Conservation (phyloP, 92 coral and sea anemone genomes). For the Palythoa heliodiscus region DNA sequence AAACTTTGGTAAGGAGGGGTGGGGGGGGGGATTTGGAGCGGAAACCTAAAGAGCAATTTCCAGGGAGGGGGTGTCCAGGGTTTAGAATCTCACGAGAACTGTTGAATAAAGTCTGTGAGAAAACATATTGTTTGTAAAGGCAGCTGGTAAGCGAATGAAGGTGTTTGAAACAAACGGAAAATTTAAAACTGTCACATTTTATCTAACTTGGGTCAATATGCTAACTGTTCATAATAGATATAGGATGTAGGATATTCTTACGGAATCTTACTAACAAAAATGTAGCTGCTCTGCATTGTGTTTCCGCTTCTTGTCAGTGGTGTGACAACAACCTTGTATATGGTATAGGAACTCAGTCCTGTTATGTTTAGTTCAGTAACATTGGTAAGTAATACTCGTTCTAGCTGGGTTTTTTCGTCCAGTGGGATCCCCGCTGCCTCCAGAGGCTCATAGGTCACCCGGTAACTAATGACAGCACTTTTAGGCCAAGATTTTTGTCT, state of each 20-base stretch:
- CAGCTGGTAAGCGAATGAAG: too few relatives aligned
- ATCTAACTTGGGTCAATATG: too few relatives aligned
- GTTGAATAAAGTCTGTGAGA: too few relatives aligned
- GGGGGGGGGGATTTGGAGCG: too few relatives aligned
- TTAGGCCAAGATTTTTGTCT: neutral
- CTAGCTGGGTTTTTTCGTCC: neutral
- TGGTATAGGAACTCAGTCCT: conserved; percentile 7
- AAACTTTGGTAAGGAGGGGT: too few relatives aligned
- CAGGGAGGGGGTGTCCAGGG: too few relatives aligned
- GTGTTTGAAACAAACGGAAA: too few relatives aligned
- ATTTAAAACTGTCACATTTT: too few relatives aligned
- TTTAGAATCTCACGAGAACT: too few relatives aligned
- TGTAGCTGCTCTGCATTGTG: conserved; percentile 6
- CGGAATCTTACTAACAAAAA: conserved; percentile 1
- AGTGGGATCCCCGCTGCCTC: neutral
- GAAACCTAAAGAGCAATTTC: too few relatives aligned
- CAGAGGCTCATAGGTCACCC: neutral
- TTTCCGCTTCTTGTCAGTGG: neutral
- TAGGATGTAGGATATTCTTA: neutral
- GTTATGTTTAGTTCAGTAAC: neutral
- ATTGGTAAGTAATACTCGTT: neutral
- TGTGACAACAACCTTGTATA: conserved; percentile 8
- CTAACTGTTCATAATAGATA: too few relatives aligned
- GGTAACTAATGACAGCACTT: neutral
- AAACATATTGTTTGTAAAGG: too few relatives aligned